Conservation (phyloP, 2,888 invertebrate genomes). For the Marronus borbonicus region DNA sequence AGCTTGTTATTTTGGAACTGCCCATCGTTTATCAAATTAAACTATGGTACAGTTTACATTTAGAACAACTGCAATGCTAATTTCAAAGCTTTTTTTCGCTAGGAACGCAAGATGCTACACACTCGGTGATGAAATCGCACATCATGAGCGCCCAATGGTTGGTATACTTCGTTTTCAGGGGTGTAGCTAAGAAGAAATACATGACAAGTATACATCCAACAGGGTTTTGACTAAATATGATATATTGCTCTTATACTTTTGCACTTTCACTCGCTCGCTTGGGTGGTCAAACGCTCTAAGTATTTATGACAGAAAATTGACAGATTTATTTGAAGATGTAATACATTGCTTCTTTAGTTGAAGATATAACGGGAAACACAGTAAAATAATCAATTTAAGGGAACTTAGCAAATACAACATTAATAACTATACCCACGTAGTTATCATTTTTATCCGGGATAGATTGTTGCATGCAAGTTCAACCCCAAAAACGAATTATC, state of each 20-base stretch:
- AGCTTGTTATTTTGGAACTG: background rate
- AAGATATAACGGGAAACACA: too few relatives aligned
- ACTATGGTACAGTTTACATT: background rate
- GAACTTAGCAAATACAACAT: too few relatives aligned
- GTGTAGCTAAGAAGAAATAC: background rate
- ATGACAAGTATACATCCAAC: conserved; percentile 18
- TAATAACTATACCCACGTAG: too few relatives aligned
- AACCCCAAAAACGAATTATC: background rate
- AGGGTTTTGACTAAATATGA: conserved; percentile 32
- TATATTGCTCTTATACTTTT: conserved; percentile 23
- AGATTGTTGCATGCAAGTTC: background rate
- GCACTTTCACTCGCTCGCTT: conserved; percentile 24
- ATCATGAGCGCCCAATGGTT: background rate
- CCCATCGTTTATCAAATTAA: background rate
- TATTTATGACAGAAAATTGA: conserved; percentile 41
- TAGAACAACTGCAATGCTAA: background rate
- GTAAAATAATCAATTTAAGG: too few relatives aligned
- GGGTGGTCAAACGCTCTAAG: conserved; percentile 25
- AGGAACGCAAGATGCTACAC: background rate
- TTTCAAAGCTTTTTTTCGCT: background rate
- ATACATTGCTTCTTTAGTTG: too few relatives aligned
- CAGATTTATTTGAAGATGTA: conserved; percentile 24
- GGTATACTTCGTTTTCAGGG: background rate
- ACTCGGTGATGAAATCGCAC: background rate
- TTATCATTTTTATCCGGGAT: too few relatives aligned